phyloP scores from a whole-genome alignment of 2,888 invertebrate genomes.

The Pomacea canaliculata region DNA sequence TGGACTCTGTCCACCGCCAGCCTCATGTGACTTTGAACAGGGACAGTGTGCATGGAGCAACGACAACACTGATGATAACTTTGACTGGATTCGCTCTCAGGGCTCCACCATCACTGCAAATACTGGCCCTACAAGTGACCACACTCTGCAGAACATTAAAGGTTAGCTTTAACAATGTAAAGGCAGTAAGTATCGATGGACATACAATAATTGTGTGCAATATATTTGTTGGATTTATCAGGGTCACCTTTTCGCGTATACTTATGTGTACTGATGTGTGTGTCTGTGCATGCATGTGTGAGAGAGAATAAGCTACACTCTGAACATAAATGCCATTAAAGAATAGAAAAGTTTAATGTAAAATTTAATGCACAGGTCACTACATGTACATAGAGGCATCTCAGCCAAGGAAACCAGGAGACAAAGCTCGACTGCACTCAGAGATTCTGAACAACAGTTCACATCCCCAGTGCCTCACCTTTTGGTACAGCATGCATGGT shows the following conservation, averaged over 20 bases:
- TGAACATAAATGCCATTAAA: too few species aligned
- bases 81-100: constrained; percentile 59
- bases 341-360: too few species aligned
- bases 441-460: constrained; percentile 39
- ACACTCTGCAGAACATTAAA: constrained; percentile 77
- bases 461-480: constrained; percentile 57
- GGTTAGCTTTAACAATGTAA: too few species aligned
- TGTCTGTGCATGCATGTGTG: too few species aligned
- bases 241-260: too few species aligned
- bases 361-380: constrained; percentile 42
- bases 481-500: constrained; percentile 66
- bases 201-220: too few species aligned
- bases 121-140: constrained; percentile 86
- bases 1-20: constrained; percentile 48
- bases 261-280: too few species aligned
- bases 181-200: too few species aligned
- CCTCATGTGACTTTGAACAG: constrained; percentile 61
- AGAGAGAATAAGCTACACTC: too few species aligned
- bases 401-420: constrained; percentile 74
- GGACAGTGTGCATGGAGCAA: constrained; percentile 53
- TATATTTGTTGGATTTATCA: too few species aligned
- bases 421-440: constrained; percentile 71
- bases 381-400: constrained; percentile 62
- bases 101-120: constrained; percentile 42
- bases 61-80: constrained; percentile 44